Conservation (phyloP, 2,888 invertebrate species). For the Carterocephalus palaemon region DNA sequence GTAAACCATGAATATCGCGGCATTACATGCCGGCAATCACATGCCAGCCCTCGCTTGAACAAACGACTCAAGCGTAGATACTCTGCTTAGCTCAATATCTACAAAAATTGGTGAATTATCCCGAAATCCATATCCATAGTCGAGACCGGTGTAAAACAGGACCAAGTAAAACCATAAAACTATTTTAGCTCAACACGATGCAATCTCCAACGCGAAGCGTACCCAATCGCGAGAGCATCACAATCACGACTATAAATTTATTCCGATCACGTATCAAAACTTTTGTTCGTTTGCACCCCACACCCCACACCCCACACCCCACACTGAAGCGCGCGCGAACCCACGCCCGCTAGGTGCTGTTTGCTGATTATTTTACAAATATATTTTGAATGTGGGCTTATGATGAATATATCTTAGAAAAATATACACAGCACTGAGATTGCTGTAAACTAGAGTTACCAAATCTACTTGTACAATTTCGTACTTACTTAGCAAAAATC, state of each 20-base stretch:
- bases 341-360: slow-evolving; percentile 44
- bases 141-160: too few species aligned
- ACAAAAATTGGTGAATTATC: too few species aligned
- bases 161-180: not conserved
- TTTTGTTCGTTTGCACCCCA: slow-evolving; percentile 39
- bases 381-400: slow-evolving; percentile 45
- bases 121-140: too few species aligned
- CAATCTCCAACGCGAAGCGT: not conserved
- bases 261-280: slow-evolving; percentile 33
- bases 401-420: slow-evolving; percentile 34
- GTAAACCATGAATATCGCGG: too few species aligned
- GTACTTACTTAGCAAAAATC: too few species aligned
- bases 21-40: too few species aligned
- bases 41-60: too few species aligned
- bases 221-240: slow-evolving; percentile 8
- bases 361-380: slow-evolving; percentile 73
- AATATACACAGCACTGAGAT: slow-evolving; percentile 34
- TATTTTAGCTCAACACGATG: not conserved
- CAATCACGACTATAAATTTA: slow-evolving; percentile 25
- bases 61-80: too few species aligned
- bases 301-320: not conserved
- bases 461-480: too few species aligned
- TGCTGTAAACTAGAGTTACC: too few species aligned
- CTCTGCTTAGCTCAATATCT: too few species aligned
- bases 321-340: slow-evolving; percentile 31